Evolutionary conservation across 2,797 vertebrate species (phyloP).

Genomic region (Epinephelus malabaricus): DNA sequence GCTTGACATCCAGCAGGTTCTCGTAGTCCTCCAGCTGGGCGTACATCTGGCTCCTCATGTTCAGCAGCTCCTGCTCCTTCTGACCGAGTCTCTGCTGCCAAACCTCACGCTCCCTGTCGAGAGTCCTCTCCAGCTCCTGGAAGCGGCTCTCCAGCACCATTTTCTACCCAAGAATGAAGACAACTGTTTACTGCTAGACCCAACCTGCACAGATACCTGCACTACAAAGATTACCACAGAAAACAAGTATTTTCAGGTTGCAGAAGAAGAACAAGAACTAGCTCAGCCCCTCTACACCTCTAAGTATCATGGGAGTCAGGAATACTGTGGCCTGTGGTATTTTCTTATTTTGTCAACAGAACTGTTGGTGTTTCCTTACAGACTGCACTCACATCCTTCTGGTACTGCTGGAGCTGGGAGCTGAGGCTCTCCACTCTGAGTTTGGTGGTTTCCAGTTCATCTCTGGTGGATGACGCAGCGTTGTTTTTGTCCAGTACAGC

Average conservation of each 20-base stretch:
- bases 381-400: conserved; percentile 80
- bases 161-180: conserved; percentile 75
- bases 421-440: conserved; percentile 80
- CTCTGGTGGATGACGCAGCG: conserved; percentile 77
- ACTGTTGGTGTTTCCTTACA: no score
- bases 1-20: conserved; percentile 88
- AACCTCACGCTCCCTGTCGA: conserved; percentile 83
- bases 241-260: no score
- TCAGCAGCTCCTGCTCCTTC: conserved; percentile 86
- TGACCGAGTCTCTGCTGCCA: conserved; percentile 81
- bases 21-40: conserved; percentile 89
- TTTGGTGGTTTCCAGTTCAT: conserved; percentile 84
- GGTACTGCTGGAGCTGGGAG: conserved; percentile 81
- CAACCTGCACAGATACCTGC: not conserved
- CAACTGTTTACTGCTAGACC: not conserved
- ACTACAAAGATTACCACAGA: no score
- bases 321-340: not conserved
- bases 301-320: not conserved
- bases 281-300: no score
- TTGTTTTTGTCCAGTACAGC: conserved; percentile 81
- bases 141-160: conserved; percentile 78
- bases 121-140: conserved; percentile 83
- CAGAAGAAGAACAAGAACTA: no score
- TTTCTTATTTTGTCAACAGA: no score
- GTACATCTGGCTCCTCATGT: conserved; percentile 80